These are phyloP conservation scores for Poeciliopsis retropinna DNA, from an alignment of 2,113 vertebrate genomes.

Conservation along the genomic window DNA sequence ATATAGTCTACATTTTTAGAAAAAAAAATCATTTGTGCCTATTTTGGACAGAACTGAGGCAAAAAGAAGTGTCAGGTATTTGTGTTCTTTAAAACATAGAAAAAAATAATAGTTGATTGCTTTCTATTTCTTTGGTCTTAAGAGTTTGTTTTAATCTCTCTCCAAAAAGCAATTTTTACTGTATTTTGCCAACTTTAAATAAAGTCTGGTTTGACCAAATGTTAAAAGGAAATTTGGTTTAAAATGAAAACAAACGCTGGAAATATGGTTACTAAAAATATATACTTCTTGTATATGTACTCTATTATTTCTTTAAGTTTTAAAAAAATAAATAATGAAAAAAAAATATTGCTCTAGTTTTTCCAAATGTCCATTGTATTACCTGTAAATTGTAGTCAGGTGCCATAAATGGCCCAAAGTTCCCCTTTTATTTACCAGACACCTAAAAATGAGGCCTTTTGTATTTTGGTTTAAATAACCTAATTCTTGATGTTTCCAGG, in stretches of 20 bases:
- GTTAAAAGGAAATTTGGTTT: too few species aligned
- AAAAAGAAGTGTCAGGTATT: background rate
- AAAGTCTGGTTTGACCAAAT: too few species aligned
- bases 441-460: background rate
- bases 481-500: conserved; percentile 72
- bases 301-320: too few species aligned
- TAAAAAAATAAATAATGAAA: too few species aligned
- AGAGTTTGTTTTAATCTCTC: too few species aligned
- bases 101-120: too few species aligned
- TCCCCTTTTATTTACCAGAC: background rate
- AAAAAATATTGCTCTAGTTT: background rate
- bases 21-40: background rate
- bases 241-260: too few species aligned
- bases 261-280: too few species aligned
- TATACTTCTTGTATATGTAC: too few species aligned
- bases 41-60: background rate
- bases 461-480: background rate
- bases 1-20: background rate
- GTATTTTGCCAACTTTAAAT: too few species aligned
- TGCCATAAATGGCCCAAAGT: background rate
- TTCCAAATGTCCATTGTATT: background rate
- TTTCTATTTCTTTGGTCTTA: too few species aligned
- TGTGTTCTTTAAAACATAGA: background rate
- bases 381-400: background rate
- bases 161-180: too few species aligned